Base-by-base conservation (phyloP, 2,888 invertebrate species). In the Heliconius ismenius region DNA sequence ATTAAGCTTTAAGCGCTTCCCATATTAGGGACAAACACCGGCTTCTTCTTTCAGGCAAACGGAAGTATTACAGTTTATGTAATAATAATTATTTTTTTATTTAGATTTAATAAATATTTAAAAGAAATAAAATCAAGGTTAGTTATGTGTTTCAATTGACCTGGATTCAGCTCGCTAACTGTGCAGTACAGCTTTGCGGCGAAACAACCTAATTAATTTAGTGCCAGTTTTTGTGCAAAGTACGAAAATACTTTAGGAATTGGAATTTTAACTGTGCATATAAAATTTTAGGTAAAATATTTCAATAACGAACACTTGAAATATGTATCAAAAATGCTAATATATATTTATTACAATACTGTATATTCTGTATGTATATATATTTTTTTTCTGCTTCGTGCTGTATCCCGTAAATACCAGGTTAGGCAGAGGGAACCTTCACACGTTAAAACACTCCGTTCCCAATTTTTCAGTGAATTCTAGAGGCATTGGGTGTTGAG, bases 121-220 rank as follows among this genome's bases (percentile, higher is more conserved):
- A n/a, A 43, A 43, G 21, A 58, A n/a, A 10, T 7, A 68, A 49
- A 69, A 49, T 21, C 4, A 54, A 32, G 58, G 58, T 32, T 58
- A 73, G 24, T 62, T 39, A 39, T 60, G 72, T 72, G 58, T 73
- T 73, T 73, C 18, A 62, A 39, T 73, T 73, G 39, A 73, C 73
- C 73, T 43, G 62, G 39, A 73, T 73, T 7, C 62, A 62, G 60
- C 62, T 62, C 18, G 62, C 73, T 36, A 73, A 62, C 70, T 70
- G 70, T 70, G 58, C 58, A 58, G 64, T 49, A 68, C 64, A 74
- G 77, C 70, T 77, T 70, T 77, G 77, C 64, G 74, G 75, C 49
- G 75, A 67, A 75, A 77, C 75, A 75, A 64, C 58, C 74, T 70
- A 75, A 77, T 77, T 77, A 72, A 72, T 67, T 74, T 74, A 72